phyloP scores from a whole-genome alignment of 2,888 invertebrate species.

The Belgica antarctica region DNA sequence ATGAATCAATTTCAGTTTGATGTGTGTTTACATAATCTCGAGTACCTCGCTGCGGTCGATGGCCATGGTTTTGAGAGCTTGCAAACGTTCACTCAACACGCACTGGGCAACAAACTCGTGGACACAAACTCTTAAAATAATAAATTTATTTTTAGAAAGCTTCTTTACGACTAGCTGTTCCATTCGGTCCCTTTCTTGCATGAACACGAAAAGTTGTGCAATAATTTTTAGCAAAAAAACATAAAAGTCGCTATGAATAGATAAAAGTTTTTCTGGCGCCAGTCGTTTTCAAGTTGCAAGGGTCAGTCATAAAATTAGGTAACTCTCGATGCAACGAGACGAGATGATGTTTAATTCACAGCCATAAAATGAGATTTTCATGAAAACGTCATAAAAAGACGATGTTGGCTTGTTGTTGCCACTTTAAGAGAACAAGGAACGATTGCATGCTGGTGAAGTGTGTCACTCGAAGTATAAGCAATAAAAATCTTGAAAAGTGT shows the following conservation, averaged over 20 bases:
- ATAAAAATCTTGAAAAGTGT: no score
- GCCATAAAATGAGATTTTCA: no score
- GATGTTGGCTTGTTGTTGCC: no score
- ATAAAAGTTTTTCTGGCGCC: conserved; percentile 15
- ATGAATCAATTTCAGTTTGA: not conserved
- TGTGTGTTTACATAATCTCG: not conserved
- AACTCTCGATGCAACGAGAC: not conserved
- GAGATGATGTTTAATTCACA: no score
- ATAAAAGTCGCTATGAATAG: conserved; percentile 4
- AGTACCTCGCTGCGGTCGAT: not conserved
- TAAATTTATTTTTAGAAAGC: not conserved
- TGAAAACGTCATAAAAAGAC: no score
- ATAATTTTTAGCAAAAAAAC: not conserved
- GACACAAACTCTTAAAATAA: not conserved
- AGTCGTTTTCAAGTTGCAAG: not conserved
- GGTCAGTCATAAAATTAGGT: not conserved
- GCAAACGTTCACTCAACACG: not conserved
- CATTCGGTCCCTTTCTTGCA: not conserved
- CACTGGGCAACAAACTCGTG: not conserved
- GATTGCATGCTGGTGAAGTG: no score
- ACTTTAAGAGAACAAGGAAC: no score
- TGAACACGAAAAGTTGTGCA: not conserved
- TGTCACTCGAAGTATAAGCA: no score
- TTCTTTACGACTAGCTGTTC: not conserved
- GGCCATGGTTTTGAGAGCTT: not conserved